These are phyloP conservation scores for Pseudotriccus pelzelni DNA, from an alignment of 2,797 vertebrate species.

Conservation along the genomic window DNA sequence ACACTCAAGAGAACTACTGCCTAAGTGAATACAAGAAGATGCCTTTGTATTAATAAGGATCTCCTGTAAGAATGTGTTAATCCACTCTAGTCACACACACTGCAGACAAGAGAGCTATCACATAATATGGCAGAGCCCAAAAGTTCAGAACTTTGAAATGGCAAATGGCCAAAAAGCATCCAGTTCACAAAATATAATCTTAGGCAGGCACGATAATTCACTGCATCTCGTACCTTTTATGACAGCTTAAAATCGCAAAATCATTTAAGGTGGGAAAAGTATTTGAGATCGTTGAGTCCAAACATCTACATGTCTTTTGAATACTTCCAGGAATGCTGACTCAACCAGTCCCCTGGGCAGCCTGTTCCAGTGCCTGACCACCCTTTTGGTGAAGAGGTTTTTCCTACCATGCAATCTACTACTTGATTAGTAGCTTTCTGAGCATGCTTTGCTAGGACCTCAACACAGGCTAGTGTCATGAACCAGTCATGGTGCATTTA, in stretches of 20 bases:
- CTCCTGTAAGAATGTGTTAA: neutral
- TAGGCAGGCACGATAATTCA: neutral
- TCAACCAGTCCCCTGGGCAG: neutral
- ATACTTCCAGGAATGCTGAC: neutral
- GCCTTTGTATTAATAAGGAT: neutral
- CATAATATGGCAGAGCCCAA: neutral
- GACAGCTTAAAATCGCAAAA: neutral
- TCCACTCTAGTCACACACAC: neutral
- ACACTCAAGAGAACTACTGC: neutral
- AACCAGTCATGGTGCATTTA: fast-evolving
- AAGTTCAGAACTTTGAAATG: neutral
- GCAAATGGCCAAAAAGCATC: neutral
- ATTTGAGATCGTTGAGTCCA: neutral
- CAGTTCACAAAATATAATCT: neutral
- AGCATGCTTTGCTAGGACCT: neutral
- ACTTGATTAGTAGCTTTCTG: neutral
- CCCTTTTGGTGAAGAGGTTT: neutral
- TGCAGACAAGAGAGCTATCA: neutral
- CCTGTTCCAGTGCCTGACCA: neutral
- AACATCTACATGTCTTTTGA: fast-evolving
- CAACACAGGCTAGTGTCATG: neutral
- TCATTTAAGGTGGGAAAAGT: neutral
- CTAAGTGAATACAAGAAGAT: neutral
- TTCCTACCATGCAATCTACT: neutral
- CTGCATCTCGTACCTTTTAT: neutral